Conservation (phyloP, 2,797 vertebrate genomes). For the Coilia nasus region DNA sequence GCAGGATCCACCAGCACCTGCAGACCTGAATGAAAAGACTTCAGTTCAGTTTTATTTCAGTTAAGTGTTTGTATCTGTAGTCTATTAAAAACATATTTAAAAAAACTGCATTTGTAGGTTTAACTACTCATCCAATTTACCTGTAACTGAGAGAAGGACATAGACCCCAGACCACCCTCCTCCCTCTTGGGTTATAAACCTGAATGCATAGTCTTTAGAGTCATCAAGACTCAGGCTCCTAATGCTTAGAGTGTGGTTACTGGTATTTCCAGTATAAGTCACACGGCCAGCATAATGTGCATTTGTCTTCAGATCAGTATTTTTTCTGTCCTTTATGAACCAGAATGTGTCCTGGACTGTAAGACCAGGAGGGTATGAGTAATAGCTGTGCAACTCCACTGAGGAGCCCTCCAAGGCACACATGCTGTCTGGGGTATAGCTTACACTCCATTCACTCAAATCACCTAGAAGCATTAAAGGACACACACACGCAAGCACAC, state of each 20-base stretch:
- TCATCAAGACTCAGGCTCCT: background rate
- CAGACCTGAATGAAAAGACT: too few species aligned
- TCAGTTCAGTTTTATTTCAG: too few species aligned
- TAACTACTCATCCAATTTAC: too few species aligned
- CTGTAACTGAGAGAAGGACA: too few species aligned
- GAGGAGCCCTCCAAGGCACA: conserved; percentile 6
- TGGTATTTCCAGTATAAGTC: background rate
- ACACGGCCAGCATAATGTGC: background rate
- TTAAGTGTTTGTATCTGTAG: too few species aligned
- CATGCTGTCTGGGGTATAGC: too few species aligned
- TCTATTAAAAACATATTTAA: too few species aligned
- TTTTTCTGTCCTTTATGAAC: background rate
- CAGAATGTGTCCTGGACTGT: background rate
- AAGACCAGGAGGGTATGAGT: background rate
- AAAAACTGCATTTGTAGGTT: too few species aligned
- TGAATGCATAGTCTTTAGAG: background rate
- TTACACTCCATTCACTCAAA: too few species aligned
- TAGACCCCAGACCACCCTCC: too few species aligned
- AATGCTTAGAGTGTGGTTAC: background rate
- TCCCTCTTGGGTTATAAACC: background rate
- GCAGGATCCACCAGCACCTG: background rate
- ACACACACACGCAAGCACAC: too few species aligned
- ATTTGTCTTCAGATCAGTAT: background rate
- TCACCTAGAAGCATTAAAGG: too few species aligned
- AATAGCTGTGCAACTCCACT: background rate